phyloP scores from a whole-genome alignment of 1,140 invertebrate genomes.

The Apis dorsata region DNA sequence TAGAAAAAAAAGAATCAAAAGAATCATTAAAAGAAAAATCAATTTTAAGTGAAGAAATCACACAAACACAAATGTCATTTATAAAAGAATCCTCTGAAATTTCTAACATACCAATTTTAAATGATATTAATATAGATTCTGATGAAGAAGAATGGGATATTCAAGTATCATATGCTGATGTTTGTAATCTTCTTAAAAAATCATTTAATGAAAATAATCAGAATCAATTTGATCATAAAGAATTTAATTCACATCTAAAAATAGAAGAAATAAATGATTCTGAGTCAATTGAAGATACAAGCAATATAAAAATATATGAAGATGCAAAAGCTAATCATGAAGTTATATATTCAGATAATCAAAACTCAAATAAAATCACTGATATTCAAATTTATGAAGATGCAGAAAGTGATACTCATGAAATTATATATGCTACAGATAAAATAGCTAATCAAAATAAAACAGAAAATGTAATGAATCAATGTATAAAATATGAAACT shows the following conservation, averaged over 20 bases:
- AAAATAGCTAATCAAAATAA: not conserved
- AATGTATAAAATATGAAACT: not conserved
- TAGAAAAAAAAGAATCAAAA: not conserved
- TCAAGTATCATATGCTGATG: not conserved
- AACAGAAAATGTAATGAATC: not conserved
- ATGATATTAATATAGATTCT: conserved; percentile 51
- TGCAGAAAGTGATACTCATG: not conserved
- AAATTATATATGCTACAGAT: not conserved
- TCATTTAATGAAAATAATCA: not conserved
- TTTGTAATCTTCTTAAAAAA: not conserved
- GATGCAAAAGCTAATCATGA: not conserved
- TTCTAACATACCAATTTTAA: conserved; percentile 15
- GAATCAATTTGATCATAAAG: not conserved
- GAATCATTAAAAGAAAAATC: not conserved
- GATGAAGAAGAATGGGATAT: conserved; percentile 55
- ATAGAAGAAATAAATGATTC: conserved; percentile 3
- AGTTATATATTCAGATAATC: not conserved
- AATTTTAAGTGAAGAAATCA: not conserved
- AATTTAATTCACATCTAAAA: not conserved
- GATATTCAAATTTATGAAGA: too few relatives aligned
- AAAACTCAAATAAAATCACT: too few relatives aligned
- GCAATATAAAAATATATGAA: not conserved
- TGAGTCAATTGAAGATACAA: not conserved
- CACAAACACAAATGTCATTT: not conserved
- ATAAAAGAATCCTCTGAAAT: not conserved